Percentiles rank a stretch among this genome's conserved stretches.
Evolutionary conservation across 2,113 vertebrate genomes (phyloP).

Genomic region (Hydropotes inermis): DNA sequence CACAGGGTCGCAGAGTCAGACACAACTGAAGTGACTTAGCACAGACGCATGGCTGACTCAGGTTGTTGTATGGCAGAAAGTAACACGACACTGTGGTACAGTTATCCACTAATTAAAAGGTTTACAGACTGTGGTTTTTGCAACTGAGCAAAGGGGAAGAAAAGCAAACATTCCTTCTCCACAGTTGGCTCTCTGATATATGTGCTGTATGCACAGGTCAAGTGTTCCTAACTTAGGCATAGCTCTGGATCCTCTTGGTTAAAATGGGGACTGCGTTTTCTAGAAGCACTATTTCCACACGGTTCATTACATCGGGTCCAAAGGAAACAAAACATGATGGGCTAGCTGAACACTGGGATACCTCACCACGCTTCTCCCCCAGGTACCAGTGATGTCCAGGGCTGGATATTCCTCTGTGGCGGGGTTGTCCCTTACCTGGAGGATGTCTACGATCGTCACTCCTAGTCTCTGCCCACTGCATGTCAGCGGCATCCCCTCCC

Average conservation of each 20-base stretch:
- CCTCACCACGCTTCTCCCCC: neutral
- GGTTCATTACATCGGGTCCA: neutral
- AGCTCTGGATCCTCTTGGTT: neutral
- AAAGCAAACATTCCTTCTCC: neutral
- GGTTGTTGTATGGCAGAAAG: neutral
- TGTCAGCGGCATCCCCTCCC: fast-evolving
- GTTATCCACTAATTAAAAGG: neutral
- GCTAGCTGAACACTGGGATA: neutral
- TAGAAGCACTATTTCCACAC: neutral
- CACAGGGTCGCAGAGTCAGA: no score
- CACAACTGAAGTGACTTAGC: no score
- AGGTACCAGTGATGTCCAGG: neutral
- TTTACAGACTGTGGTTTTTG: neutral
- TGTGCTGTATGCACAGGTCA: neutral
- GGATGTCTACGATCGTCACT: fast-evolving
- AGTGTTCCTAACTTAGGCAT: fast-evolving
- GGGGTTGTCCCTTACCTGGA: neutral
- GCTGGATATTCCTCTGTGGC: fast-evolving
- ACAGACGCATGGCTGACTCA: neutral
- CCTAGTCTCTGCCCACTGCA: neutral
- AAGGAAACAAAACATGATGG: neutral
- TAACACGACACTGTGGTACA: neutral
- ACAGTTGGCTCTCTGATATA: neutral
- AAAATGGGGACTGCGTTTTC: neutral
- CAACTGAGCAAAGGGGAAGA: neutral